These are phyloP conservation scores for Meloidogyne chitwoodi DNA, from an alignment of 1,140 invertebrate genomes.

Conservation along the genomic window DNA sequence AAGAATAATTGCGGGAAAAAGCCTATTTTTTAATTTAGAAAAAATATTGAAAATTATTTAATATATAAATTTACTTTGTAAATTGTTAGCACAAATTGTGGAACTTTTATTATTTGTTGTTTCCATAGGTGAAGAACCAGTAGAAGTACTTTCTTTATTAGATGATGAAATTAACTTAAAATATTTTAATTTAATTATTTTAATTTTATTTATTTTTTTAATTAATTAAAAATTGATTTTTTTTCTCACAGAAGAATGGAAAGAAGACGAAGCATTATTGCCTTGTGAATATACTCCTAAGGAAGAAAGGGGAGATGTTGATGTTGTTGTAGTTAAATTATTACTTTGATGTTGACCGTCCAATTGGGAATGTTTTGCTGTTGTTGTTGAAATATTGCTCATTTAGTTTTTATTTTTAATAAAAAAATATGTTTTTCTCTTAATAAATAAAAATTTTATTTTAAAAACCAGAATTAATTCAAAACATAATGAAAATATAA, in stretches of 20 bases:
- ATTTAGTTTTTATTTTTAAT: background rate
- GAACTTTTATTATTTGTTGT: background rate
- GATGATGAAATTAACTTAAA: background rate
- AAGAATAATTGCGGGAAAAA: background rate
- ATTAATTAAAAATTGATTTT: too few species aligned
- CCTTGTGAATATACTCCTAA: background rate
- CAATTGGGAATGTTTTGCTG: background rate
- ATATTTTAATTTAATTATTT: too few species aligned
- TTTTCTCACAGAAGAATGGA: too few species aligned
- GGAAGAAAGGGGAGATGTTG: background rate
- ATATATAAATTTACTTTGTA: background rate
- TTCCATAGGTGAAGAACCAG: background rate
- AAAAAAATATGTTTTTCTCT: background rate
- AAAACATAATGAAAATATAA: too few species aligned
- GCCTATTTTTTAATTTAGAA: background rate
- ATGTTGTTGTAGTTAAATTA: background rate
- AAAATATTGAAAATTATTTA: background rate
- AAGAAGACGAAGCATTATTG: background rate
- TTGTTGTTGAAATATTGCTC: background rate
- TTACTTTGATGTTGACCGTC: background rate
- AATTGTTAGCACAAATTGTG: background rate
- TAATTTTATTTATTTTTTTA: too few species aligned
- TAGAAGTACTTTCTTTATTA: background rate
- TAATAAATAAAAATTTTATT: too few species aligned
- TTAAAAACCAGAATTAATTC: too few species aligned